Evolutionary conservation across 2,888 invertebrate species (phyloP), one percentile per base, ranked within the genome.

Genomic region (Chironomus riparius): DNA sequence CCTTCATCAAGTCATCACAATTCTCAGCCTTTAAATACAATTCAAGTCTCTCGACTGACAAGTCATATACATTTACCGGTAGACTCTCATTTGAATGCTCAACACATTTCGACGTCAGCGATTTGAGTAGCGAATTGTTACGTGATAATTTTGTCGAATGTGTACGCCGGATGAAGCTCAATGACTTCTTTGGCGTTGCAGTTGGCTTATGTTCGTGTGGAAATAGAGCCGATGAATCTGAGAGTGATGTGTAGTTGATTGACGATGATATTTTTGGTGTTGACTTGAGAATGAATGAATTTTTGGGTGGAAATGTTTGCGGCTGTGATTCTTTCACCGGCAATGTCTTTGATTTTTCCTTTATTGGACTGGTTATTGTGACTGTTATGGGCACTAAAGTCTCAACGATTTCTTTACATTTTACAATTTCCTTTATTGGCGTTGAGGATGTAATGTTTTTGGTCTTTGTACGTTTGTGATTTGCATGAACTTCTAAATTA

Each of bases 91-190:
- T 80, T 2, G 85, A 86, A 78, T 85, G 86, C 79, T 86, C 86
- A 21, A 86, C 85, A 79, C 85, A 83, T 79, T 84, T 85, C 28
- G 86, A 83, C 71, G 87, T 87, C 78, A 88, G 86, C 79, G 87
- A 88, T 78, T 89, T 86, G 12, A 89, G 80, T 77, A 89, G 81
- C 2, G 89, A 89, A 80, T 89, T 89, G 79, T 89, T 91, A 77
- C 91, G 86, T 1, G 90, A 88, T 70, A 91, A 81, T 81, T 91
- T 91, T 1, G 91, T 91, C 78, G 91, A 91, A 80, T 91, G 89
- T 4, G 91, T 90, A 76, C 91, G 86, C 12, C 91, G 86, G 79
- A 91, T 91, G 79, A 91, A 88, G 80, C 87, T 88, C 47, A 89
- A 82, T 5, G 88, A 86, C 80, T 88, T 88, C 80, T 87, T 88